Evolutionary conservation across 1,140 invertebrate species (phyloP).

Genomic region (Heliconius melpomene): DNA sequence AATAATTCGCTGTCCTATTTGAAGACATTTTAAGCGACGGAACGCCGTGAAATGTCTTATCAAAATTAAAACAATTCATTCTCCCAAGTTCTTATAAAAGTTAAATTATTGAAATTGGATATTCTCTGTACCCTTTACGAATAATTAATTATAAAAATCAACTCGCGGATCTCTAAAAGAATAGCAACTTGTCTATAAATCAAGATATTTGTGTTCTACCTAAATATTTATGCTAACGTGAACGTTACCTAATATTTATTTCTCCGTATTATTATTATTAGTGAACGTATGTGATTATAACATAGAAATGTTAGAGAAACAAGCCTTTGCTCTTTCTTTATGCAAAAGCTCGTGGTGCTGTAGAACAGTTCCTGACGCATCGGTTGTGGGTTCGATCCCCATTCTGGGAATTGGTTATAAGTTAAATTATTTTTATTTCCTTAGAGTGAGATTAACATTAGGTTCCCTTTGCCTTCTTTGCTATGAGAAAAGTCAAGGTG

Average conservation of each 20-base stretch:
- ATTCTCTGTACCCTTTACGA: too few relatives aligned
- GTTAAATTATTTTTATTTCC: neutral
- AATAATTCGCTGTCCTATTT: too few relatives aligned
- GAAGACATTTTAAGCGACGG: too few relatives aligned
- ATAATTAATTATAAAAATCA: neutral
- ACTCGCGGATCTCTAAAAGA: slow-evolving; percentile 42
- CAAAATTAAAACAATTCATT: too few relatives aligned
- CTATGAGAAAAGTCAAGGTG: neutral
- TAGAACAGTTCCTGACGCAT: neutral
- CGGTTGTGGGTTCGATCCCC: neutral
- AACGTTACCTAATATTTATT: slow-evolving; percentile 42
- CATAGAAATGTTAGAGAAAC: neutral
- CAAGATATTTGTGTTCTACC: slow-evolving; percentile 43
- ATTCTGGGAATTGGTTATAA: neutral
- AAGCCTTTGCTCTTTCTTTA: neutral
- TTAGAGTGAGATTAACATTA: neutral
- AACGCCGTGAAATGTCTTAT: too few relatives aligned
- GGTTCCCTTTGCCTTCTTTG: neutral
- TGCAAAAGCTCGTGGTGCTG: neutral
- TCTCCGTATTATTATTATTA: slow-evolving; percentile 26
- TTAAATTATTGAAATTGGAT: too few relatives aligned
- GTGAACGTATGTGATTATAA: neutral
- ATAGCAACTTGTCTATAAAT: slow-evolving; percentile 53
- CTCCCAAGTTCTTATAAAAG: too few relatives aligned
- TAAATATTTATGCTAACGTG: slow-evolving; percentile 46